Percentiles rank a stretch among this genome's conserved stretches.
phyloP scores from a whole-genome alignment of 2,113 vertebrate genomes.

The Poecile atricapillus region DNA sequence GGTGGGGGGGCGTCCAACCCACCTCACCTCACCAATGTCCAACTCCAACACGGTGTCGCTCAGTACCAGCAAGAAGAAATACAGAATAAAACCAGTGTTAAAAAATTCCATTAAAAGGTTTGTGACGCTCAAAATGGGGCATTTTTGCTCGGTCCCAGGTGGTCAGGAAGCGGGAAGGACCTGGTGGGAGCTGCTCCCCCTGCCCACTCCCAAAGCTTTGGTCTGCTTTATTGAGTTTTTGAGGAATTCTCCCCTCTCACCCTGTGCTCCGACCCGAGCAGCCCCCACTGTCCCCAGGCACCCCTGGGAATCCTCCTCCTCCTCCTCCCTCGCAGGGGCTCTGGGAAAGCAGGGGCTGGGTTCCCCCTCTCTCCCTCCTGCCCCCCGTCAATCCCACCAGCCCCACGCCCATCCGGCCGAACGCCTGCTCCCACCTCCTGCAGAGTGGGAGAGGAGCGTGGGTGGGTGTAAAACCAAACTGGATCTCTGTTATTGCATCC shows the following conservation, averaged over 20 bases:
- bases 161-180: background rate
- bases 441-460: background rate
- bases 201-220: slow-evolving; percentile 29
- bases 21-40: background rate
- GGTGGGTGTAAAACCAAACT: fast-evolving
- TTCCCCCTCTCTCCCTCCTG: background rate
- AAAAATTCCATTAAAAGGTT: slow-evolving; percentile 6
- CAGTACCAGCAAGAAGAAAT: background rate
- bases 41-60: background rate
- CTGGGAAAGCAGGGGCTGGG: background rate
- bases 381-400: background rate
- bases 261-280: background rate
- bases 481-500: slow-evolving; percentile 13
- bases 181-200: background rate
- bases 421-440: background rate
- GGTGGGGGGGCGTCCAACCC: too few relatives aligned
- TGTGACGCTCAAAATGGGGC: background rate
- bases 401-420: fast-evolving
- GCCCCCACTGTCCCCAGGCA: background rate
- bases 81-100: slow-evolving; percentile 1
- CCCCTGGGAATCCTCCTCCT: background rate
- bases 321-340: background rate
- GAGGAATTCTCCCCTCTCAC: background rate
- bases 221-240: slow-evolving; percentile 21
- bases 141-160: fast-evolving